phyloP scores from a whole-genome alignment of 92 coral and sea anemone species.

The Blastomussa wellsi region DNA sequence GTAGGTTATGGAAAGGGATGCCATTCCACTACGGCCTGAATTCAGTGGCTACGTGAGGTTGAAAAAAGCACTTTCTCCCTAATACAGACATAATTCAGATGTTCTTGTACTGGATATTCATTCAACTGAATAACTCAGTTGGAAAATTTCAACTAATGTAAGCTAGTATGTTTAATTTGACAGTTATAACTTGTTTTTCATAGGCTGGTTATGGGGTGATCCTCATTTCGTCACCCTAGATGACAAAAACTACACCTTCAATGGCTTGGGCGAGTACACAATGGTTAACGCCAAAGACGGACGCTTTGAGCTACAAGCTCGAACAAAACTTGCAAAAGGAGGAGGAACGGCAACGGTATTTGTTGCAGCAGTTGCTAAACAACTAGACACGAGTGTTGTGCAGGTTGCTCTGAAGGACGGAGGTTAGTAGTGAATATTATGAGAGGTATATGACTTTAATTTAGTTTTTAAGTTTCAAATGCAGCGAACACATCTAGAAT shows the following conservation, averaged over 20 bases:
- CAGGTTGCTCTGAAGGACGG: slow-evolving; percentile 4
- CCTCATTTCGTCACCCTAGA: slow-evolving; percentile 71
- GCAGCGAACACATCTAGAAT: too few species aligned
- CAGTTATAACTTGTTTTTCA: not conserved
- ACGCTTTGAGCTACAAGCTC: slow-evolving; percentile 69
- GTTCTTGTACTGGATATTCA: too few species aligned
- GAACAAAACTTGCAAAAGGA: slow-evolving; percentile 52
- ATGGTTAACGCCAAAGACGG: slow-evolving; percentile 54
- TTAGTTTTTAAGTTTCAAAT: too few species aligned
- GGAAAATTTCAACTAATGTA: too few species aligned
- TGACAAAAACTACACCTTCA: slow-evolving; percentile 65
- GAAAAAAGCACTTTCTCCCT: too few species aligned
- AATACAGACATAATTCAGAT: too few species aligned
- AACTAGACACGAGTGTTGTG: slow-evolving; percentile 6
- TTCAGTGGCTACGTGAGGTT: too few species aligned
- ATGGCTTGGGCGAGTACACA: slow-evolving; percentile 79
- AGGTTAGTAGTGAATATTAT: not conserved
- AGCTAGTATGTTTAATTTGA: not conserved
- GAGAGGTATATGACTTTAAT: not conserved
- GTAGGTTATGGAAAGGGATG: too few species aligned
- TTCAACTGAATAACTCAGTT: too few species aligned
- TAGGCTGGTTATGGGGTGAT: slow-evolving; percentile 75
- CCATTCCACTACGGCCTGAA: too few species aligned
- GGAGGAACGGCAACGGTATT: slow-evolving; percentile 66
- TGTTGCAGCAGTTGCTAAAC: slow-evolving; percentile 25